A percentile compares a stretch with the other conserved stretches of the same genome.
Evolutionary conservation across 2,113 vertebrate genomes (phyloP).

Genomic region (Cheirogaleus medius): DNA sequence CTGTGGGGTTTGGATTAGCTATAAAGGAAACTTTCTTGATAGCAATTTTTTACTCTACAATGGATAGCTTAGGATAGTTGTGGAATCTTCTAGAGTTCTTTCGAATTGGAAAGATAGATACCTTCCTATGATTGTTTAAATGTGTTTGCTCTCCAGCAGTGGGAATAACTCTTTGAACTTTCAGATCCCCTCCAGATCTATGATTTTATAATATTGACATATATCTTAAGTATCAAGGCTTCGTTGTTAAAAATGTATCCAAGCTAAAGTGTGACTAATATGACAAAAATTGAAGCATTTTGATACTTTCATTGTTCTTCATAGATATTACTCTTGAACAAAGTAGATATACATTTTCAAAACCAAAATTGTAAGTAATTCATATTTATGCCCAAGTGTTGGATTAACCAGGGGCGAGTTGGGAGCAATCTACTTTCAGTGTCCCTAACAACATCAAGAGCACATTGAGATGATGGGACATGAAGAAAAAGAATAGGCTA

Average conservation of each 20-base stretch:
- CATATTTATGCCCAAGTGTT: not conserved
- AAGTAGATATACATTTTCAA: not conserved
- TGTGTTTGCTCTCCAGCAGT: not conserved
- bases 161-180: not conserved
- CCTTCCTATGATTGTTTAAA: not conserved
- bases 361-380: not conserved
- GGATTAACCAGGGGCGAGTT: not conserved
- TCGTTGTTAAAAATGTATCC: not conserved
- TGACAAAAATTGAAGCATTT: not conserved
- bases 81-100: not conserved
- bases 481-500: not conserved
- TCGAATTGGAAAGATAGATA: not conserved
- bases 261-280: not conserved
- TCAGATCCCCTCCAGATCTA: not conserved
- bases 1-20: not conserved
- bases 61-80: not conserved
- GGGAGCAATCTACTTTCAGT: not conserved
- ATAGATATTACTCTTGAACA: not conserved
- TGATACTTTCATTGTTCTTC: not conserved
- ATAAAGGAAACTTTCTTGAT: not conserved
- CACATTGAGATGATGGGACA: not conserved
- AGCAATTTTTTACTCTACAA: not conserved
- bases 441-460: not conserved
- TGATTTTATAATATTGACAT: slow-evolving; percentile 1
- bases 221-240: not conserved